phyloP scores from a whole-genome alignment of 2,888 invertebrate genomes.

The Lacanobia wlatinum region DNA sequence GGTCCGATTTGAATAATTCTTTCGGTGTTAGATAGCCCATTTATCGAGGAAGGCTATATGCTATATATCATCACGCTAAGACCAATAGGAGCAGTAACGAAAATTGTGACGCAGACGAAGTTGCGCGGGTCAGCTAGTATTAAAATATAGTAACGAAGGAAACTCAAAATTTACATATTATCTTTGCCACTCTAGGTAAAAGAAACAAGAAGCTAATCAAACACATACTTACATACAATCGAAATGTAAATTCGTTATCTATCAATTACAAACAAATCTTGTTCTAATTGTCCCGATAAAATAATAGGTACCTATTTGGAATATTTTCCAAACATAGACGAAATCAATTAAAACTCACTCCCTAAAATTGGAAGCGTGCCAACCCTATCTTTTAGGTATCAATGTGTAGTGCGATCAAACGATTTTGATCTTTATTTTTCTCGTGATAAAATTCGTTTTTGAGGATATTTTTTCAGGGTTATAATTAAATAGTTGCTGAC shows the following conservation, averaged over 20 bases:
- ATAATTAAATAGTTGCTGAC: constrained; percentile 64
- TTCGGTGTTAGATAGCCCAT: too few relatives aligned
- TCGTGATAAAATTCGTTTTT: constrained; percentile 22
- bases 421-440: constrained; percentile 33
- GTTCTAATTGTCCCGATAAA: constrained; percentile 29
- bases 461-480: constrained; percentile 15
- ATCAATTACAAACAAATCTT: constrained; percentile 23
- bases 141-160: too few relatives aligned
- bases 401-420: constrained; percentile 3
- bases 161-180: too few relatives aligned
- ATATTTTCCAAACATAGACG: constrained; percentile 63
- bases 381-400: constrained; percentile 53
- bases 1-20: too few relatives aligned
- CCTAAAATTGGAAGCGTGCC: constrained; percentile 62
- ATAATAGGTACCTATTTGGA: constrained; percentile 44
- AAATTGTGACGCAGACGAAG: too few relatives aligned
- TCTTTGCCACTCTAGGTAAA: constrained; percentile 19
- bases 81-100: too few relatives aligned
- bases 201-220: constrained; percentile 4
- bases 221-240: constrained; percentile 4
- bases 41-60: too few relatives aligned
- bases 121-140: too few relatives aligned
- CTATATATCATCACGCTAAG: too few relatives aligned
- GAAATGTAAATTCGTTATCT: constrained; percentile 37
- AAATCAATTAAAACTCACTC: constrained; percentile 72